A percentile compares a stretch with the other conserved stretches of the same genome.
Conservation (phyloP, 2,797 vertebrate species). For the Taenioides sp. region DNA sequence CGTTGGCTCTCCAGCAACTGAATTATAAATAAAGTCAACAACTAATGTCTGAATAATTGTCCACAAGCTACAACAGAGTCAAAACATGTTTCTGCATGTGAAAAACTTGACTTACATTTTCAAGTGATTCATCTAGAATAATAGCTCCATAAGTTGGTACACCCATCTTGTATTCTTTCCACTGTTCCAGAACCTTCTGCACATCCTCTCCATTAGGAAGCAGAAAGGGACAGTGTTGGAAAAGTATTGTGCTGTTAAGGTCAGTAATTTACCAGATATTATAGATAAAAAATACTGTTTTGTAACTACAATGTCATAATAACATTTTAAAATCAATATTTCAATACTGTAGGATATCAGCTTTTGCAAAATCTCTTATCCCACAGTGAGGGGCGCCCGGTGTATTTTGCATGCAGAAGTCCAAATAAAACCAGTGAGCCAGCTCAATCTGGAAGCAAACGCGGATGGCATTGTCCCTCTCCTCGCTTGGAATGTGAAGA, state of each 20-base stretch:
- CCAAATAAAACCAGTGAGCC: constrained; percentile 99
- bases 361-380: constrained; percentile 98
- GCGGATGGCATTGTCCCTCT: constrained; percentile 96
- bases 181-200: constrained; percentile 93
- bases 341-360: constrained; percentile 88
- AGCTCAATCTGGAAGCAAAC: constrained; percentile 99
- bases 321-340: neutral
- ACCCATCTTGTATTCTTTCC: constrained; percentile 99
- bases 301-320: neutral
- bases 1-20: neutral
- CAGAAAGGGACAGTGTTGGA: constrained; percentile 96
- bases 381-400: constrained; percentile 97
- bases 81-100: neutral
- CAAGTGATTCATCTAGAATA: constrained; percentile 93
- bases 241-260: constrained; percentile 86
- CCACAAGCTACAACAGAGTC: neutral
- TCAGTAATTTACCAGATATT: constrained; percentile 19
- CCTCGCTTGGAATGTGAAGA: constrained; percentile 98
- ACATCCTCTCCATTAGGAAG: constrained; percentile 96
- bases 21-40: neutral
- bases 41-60: neutral
- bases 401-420: constrained; percentile 97
- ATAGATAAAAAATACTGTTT: neutral
- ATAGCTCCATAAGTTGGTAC: constrained; percentile 99
- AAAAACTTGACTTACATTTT: constrained; percentile 84